Percentiles rank a stretch among this genome's conserved stretches.
These are phyloP conservation scores for Patella pellucida DNA, from an alignment of 2,888 invertebrate species.

Conservation along the genomic window DNA sequence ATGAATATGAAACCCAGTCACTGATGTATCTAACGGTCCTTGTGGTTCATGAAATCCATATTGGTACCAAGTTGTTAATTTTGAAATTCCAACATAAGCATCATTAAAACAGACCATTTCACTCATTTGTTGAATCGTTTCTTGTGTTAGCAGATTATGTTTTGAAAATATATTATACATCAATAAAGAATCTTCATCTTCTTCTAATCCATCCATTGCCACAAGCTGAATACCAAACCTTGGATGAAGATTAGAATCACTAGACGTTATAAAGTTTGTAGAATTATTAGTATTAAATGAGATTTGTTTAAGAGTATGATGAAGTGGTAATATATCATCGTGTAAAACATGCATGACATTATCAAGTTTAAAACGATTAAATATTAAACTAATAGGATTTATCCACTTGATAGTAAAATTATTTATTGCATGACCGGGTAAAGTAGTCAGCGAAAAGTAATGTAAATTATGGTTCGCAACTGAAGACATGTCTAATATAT, in stretches of 20 bases:
- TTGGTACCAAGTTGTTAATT: conserved; percentile 72
- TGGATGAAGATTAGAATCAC: conserved; percentile 1
- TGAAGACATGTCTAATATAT: conserved; percentile 67
- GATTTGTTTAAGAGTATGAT: conserved; percentile 63
- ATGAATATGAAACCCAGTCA: conserved; percentile 45
- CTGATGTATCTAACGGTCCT: conserved; percentile 62
- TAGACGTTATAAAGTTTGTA: too few species aligned
- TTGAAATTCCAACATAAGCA: conserved; percentile 68
- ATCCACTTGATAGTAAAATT: conserved; percentile 48
- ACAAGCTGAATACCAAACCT: conserved; percentile 52
- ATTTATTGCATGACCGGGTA: conserved; percentile 53
- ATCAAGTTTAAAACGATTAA: conserved; percentile 73
- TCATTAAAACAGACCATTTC: conserved; percentile 69
- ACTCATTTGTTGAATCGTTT: conserved; percentile 36
- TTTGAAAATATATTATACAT: conserved; percentile 69
- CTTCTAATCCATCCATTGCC: conserved; percentile 62
- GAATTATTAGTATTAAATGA: conserved; percentile 16
- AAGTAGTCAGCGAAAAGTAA: conserved; percentile 60
- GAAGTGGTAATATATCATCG: conserved; percentile 73
- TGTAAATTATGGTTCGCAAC: conserved; percentile 70
- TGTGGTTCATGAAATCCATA: conserved; percentile 73
- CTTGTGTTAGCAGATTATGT: conserved; percentile 46
- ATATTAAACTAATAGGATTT: conserved; percentile 55
- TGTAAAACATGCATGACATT: conserved; percentile 75
- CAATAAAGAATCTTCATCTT: conserved; percentile 53